Conservation (phyloP, 2,113 vertebrate genomes). For the Sceloporus tristichus region DNA sequence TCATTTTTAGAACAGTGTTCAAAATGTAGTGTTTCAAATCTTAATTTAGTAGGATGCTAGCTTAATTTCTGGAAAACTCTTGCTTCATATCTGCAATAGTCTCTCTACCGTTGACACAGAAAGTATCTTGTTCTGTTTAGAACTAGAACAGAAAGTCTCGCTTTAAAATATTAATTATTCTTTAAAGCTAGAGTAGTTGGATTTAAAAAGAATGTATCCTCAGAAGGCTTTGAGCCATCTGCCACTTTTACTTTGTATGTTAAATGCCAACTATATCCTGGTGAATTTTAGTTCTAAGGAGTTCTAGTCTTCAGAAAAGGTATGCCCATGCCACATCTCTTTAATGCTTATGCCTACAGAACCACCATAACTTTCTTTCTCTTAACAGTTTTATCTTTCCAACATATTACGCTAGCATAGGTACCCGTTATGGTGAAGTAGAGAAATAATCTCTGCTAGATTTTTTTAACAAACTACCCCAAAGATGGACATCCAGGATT, state of each 20-base stretch:
- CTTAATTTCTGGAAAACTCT: background rate
- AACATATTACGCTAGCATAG: conserved; percentile 17
- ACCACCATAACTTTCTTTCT: background rate
- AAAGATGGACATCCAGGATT: conserved; percentile 29
- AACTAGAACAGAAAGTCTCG: conserved; percentile 10
- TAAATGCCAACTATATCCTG: conserved; percentile 43
- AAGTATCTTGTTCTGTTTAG: conserved; percentile 25
- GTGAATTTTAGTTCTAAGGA: background rate
- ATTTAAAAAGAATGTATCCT: background rate
- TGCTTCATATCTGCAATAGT: conserved; percentile 9
- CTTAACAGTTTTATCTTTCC: conserved; percentile 9
- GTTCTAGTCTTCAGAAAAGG: background rate
- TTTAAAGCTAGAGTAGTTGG: background rate
- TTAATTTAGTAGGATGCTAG: background rate
- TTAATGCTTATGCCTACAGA: conserved; percentile 9
- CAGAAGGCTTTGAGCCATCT: background rate
- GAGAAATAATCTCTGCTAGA: conserved; percentile 17
- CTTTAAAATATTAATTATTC: conserved; percentile 56
- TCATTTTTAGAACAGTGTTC: background rate
- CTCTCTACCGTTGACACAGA: conserved; percentile 24
- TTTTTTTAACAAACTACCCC: conserved; percentile 7
- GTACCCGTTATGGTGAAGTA: conserved; percentile 7
- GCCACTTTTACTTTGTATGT: background rate
- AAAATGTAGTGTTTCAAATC: background rate
- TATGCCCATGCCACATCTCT: conserved; percentile 6